phyloP scores from a whole-genome alignment of 2,113 vertebrate genomes.

The Grammomys surdaster region DNA sequence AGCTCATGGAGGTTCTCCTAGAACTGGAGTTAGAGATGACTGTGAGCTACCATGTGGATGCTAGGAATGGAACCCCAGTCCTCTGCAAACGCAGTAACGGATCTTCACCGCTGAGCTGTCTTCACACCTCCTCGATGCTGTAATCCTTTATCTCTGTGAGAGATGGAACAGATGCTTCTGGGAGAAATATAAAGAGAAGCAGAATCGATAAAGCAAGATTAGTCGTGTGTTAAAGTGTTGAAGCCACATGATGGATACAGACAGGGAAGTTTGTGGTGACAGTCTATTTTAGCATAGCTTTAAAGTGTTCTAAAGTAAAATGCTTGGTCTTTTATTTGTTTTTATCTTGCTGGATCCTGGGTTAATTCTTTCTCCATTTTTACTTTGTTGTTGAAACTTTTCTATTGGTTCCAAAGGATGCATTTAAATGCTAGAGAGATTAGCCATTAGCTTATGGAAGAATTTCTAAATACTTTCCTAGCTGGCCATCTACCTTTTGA shows the following conservation, averaged over 20 bases:
- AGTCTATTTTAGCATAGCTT: background rate
- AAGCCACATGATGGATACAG: background rate
- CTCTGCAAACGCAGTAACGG: background rate
- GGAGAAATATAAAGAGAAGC: background rate
- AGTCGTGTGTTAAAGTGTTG: background rate
- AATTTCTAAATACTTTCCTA: slow-evolving; percentile 15
- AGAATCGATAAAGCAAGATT: background rate
- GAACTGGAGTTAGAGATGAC: background rate
- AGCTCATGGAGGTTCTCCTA: background rate
- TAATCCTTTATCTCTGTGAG: background rate
- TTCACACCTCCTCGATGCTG: background rate
- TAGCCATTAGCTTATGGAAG: background rate
- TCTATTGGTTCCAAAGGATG: background rate
- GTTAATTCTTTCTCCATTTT: slow-evolving; percentile 7
- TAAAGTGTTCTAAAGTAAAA: background rate
- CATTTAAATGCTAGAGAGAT: slow-evolving; percentile 39
- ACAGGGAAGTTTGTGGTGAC: background rate
- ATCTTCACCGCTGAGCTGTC: background rate
- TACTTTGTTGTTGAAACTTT: background rate
- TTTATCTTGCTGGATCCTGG: background rate
- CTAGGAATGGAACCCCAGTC: background rate
- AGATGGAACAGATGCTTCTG: background rate
- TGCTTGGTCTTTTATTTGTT: background rate
- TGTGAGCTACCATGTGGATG: background rate
- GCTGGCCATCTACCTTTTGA: background rate